These are phyloP conservation scores for Leptinotarsa defecta DNA, from an alignment of 1,140 invertebrate genomes.

Conservation along the genomic window DNA sequence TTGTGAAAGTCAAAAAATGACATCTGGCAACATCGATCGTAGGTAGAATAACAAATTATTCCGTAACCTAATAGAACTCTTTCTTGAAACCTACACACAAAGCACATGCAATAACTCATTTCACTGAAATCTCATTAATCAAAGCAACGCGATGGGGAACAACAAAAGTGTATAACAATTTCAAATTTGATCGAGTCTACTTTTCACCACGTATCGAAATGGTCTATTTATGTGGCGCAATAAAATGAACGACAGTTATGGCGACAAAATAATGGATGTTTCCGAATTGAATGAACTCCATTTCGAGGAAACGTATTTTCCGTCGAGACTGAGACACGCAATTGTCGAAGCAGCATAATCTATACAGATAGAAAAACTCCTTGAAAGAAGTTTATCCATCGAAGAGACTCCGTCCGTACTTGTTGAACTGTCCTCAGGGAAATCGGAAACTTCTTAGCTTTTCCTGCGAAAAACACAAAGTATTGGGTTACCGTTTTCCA, in stretches of 20 bases:
- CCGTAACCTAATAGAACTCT: no score
- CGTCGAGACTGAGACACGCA: not conserved
- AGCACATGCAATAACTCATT: not conserved
- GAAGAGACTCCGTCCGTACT: not conserved
- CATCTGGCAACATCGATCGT: no score
- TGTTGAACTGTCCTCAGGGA: not conserved
- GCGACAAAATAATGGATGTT: not conserved
- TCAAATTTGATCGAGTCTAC: not conserved
- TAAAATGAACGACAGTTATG: not conserved
- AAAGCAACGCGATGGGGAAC: not conserved
- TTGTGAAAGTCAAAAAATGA: no score
- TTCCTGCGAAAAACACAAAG: not conserved
- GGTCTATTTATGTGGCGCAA: not conserved
- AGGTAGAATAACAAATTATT: no score
- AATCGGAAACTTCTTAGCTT: not conserved
- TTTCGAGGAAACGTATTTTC: not conserved
- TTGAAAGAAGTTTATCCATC: not conserved
- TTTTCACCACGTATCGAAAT: slow-evolving; percentile 1
- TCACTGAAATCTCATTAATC: not conserved
- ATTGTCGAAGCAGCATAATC: not conserved
- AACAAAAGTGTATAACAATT: not conserved
- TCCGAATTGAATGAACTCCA: not conserved
- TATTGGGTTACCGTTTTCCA: not conserved
- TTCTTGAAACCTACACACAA: no score
- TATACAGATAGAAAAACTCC: not conserved